Evolutionary conservation across 2,888 invertebrate species (phyloP), one percentile per base, ranked within the genome.

Genomic region (Drosophila fungiperda): DNA sequence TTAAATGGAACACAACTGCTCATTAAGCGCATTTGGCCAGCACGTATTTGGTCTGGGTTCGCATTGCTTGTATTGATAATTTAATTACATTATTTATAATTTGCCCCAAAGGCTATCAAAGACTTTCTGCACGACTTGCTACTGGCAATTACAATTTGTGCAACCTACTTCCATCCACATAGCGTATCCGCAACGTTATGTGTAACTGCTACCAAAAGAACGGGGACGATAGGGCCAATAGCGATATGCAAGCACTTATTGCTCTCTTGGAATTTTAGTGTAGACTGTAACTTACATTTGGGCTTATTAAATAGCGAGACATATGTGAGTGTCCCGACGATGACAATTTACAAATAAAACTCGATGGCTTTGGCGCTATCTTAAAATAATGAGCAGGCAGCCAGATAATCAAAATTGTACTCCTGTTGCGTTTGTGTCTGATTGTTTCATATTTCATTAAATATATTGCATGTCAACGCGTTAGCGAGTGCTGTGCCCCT

Each of bases 361-460:
- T 20, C 15, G 23, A 17, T 33, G 40, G 17, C 45, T 59, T 50
- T 50, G 23, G 55, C 29, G 73, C 11, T 65, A 36, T 68, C 48
- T 38, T 42, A 55, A 69, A 71, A 57, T 73, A 62, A 64, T 54
- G 52, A 64, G 62, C 52, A 70, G 72, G 68, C 76, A 65, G 58
- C 29, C 38, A 45, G 48, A 48, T 49, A 64, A 26, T 45, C 3
- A 23, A 15, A 26, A 26, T 23, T 58, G 15, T 32, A 7, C 52
- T 20, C 3, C 50, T 17, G 40, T 48, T 52, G 42, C 9, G 20
- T 36, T 12, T 45, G 32, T 40, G 68, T 74, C 74, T 79, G 85
- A 82, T 73, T 88, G 78, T 86, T 86, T 71, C 85, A 76, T 89
- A 89, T 86, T 86, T 89, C 89, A 85, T 85, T 87, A 85, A 85